Conservation (phyloP, 2,113 vertebrate species). For the Daphoenositta chrysoptera region DNA sequence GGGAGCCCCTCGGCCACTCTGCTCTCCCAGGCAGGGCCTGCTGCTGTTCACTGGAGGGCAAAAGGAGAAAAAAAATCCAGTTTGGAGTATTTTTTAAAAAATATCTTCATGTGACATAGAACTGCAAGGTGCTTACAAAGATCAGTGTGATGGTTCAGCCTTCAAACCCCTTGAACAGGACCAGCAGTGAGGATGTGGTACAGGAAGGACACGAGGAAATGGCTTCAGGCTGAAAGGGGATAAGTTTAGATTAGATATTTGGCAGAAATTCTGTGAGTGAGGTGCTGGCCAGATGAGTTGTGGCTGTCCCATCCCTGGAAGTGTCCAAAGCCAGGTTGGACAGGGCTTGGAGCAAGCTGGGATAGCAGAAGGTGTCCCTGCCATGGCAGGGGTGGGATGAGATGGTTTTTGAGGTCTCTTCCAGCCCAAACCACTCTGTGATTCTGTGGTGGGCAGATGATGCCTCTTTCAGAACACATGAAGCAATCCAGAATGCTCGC, state of each 20-base stretch:
- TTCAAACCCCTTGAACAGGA: background rate
- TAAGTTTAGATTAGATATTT: background rate
- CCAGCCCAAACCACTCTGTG: background rate
- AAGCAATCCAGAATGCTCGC: background rate
- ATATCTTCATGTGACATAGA: background rate
- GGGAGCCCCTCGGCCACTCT: background rate
- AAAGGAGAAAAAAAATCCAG: background rate
- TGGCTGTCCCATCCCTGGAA: background rate
- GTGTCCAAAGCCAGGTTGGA: background rate
- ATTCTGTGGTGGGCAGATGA: background rate
- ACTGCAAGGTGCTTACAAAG: background rate
- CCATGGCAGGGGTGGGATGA: background rate
- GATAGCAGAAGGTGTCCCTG: background rate
- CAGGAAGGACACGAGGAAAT: background rate
- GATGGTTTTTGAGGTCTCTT: background rate
- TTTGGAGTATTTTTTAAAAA: background rate
- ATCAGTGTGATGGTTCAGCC: background rate
- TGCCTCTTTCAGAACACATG: background rate
- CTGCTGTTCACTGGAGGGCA: background rate
- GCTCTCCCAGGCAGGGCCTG: background rate
- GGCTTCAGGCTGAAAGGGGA: background rate
- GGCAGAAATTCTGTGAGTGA: background rate
- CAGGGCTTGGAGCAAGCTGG: accelerated
- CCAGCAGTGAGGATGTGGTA: background rate
- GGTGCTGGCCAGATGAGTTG: background rate